Percentiles rank a stretch among this genome's conserved stretches.
phyloP scores from a whole-genome alignment of 2,797 vertebrate species.

The Hirundo rustica region DNA sequence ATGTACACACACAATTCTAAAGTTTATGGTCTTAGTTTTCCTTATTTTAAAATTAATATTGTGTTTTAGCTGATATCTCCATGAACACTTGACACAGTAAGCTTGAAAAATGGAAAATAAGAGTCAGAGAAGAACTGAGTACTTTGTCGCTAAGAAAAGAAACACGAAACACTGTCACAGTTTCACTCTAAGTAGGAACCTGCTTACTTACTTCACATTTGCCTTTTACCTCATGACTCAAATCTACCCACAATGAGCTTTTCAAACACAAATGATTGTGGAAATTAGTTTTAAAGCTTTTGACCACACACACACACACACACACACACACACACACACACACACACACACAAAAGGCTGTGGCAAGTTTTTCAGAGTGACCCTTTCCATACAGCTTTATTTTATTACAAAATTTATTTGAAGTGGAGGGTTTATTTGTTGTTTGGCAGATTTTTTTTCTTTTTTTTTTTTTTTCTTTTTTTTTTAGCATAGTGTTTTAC shows the following conservation, averaged over 20 bases:
- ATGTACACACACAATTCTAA: neutral
- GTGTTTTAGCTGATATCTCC: neutral
- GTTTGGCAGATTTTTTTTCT: neutral
- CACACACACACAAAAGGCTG: neutral
- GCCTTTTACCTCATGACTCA: neutral
- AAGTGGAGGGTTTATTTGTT: accelerated
- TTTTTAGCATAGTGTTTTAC: neutral
- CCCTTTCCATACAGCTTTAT: neutral
- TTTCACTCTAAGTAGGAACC: neutral
- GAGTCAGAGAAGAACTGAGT: neutral
- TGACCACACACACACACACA: no score
- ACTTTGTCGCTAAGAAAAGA: neutral
- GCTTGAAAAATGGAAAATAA: neutral
- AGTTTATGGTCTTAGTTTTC: neutral
- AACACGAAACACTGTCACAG: accelerated
- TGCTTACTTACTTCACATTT: neutral
- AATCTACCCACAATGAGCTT: neutral
- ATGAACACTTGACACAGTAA: neutral
- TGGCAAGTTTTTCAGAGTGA: neutral
- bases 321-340: no score
- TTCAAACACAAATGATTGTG: neutral
- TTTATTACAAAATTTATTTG: neutral
- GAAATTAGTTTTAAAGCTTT: neutral
- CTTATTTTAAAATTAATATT: neutral
- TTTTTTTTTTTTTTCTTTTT: neutral